phyloP scores from a whole-genome alignment of 2,113 vertebrate species.

The Nanorana parkeri region DNA sequence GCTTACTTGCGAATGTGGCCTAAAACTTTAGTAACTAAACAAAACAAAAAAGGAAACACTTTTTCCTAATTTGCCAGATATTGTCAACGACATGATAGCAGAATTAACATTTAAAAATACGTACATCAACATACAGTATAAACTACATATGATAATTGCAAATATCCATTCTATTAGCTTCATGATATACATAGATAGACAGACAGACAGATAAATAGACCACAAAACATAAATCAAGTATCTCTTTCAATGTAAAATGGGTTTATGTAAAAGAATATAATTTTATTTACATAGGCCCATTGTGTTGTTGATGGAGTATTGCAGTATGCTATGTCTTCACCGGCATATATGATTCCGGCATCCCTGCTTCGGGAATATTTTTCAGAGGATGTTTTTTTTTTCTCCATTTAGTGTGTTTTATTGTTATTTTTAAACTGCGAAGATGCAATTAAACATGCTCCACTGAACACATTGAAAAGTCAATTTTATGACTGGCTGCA shows the following conservation, averaged over 20 bases:
- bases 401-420: conserved; percentile 23
- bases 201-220: too few species aligned
- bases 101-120: too few species aligned
- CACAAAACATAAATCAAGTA: not conserved
- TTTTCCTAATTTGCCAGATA: too few species aligned
- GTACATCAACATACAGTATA: too few species aligned
- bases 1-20: too few species aligned
- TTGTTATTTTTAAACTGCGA: conserved; percentile 43
- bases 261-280: not conserved
- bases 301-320: conserved; percentile 11
- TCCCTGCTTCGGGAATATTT: conserved; percentile 21
- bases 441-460: conserved; percentile 42
- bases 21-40: too few species aligned
- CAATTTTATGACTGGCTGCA: conserved; percentile 49
- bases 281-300: conserved; percentile 1
- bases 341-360: not conserved
- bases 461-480: conserved; percentile 26
- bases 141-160: too few species aligned
- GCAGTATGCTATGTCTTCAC: not conserved
- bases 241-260: not conserved
- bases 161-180: not conserved
- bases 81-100: too few species aligned
- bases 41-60: too few species aligned
- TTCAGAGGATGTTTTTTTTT: conserved; percentile 21
- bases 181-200: too few species aligned